Evolutionary conservation across 2,113 vertebrate species (phyloP).

Genomic region (Irena cyanogastra): DNA sequence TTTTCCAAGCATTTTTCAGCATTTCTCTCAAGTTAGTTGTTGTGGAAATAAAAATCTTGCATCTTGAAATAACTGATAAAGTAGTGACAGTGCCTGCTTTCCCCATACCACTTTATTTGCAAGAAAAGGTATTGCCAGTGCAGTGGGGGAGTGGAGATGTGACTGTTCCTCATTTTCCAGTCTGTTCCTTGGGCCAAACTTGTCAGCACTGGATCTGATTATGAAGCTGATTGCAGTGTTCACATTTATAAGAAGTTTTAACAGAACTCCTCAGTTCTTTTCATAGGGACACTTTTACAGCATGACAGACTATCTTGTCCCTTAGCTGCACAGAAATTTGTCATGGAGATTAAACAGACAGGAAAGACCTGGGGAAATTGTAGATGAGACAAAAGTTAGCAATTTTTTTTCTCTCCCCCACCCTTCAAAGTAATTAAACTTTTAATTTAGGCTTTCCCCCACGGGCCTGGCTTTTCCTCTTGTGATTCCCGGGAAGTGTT

Average conservation of each 20-base stretch:
- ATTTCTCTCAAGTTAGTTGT: not conserved
- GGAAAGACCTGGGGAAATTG: not conserved
- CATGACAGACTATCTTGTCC: not conserved
- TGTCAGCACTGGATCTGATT: not conserved
- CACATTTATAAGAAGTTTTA: not conserved
- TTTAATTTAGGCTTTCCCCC: not conserved
- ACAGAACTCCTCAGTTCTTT: not conserved
- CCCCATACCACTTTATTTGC: not conserved
- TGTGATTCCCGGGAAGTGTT: not conserved
- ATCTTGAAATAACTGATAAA: not conserved
- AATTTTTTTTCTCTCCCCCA: not conserved
- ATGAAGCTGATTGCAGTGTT: not conserved
- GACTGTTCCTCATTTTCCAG: not conserved
- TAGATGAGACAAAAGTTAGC: not conserved
- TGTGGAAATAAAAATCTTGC: not conserved
- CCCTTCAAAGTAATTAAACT: not conserved
- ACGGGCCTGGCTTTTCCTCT: not conserved
- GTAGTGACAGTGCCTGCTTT: not conserved
- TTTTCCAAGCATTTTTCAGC: not conserved
- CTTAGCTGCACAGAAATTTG: not conserved
- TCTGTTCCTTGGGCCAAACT: not conserved
- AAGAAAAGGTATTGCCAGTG: not conserved
- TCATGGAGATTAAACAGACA: not conserved
- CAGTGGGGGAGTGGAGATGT: not conserved
- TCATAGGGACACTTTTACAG: not conserved